phyloP scores from a whole-genome alignment of 2,113 vertebrate species.

The Speoplatyrhinus poulsoni region DNA sequence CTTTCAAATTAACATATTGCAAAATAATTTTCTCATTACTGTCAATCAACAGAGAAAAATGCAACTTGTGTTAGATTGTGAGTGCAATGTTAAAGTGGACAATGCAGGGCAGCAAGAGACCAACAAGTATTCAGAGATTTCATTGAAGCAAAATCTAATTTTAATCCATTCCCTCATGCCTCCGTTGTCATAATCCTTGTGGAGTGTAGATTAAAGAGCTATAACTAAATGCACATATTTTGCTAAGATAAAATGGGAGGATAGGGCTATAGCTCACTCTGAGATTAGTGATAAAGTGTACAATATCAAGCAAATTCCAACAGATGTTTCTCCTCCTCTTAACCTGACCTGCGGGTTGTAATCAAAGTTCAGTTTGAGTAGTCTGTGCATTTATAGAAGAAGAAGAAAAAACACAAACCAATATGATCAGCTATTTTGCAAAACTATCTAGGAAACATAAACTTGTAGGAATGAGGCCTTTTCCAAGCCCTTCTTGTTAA shows the following conservation, averaged over 20 bases:
- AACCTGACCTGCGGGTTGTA: too few species aligned
- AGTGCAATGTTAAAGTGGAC: constrained; percentile 43
- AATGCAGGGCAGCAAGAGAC: constrained; percentile 26
- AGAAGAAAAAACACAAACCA: too few species aligned
- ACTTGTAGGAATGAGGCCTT: not conserved
- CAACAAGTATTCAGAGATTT: constrained; percentile 49
- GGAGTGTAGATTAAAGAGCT: constrained; percentile 73
- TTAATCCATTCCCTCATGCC: constrained; percentile 65
- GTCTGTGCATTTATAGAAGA: too few species aligned
- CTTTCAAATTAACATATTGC: not conserved
- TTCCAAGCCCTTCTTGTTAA: not conserved
- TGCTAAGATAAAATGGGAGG: constrained; percentile 52
- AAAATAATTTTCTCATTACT: not conserved
- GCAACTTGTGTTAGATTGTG: constrained; percentile 17
- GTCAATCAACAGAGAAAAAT: constrained; percentile 1
- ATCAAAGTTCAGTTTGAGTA: too few species aligned
- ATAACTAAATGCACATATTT: constrained; percentile 68
- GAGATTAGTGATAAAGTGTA: not conserved
- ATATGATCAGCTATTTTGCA: too few species aligned
- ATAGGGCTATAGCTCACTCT: not conserved
- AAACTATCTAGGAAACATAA: not conserved
- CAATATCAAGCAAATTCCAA: too few species aligned
- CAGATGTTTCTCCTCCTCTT: too few species aligned
- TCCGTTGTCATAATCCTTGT: constrained; percentile 74
- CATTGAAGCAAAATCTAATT: constrained; percentile 66